Percentiles rank a stretch among this genome's conserved stretches.
Evolutionary conservation across 2,113 vertebrate genomes (phyloP).

Genomic region (Brachirus orientalis): DNA sequence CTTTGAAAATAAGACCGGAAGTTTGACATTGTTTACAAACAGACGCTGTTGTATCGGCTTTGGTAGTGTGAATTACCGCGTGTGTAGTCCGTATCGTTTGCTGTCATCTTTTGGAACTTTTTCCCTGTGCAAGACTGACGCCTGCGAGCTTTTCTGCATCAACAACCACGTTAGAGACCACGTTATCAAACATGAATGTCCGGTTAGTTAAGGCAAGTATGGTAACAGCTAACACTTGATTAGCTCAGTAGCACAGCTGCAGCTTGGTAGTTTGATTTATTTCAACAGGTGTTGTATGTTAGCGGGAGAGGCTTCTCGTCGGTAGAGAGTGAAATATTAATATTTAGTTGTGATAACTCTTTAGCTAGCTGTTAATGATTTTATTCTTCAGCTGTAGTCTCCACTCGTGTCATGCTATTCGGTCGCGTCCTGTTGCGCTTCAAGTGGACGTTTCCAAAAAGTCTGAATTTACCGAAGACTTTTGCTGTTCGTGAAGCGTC

Average conservation of each 20-base stretch:
- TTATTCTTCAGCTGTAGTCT: conserved; percentile 6
- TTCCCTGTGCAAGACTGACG: background rate
- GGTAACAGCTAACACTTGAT: conserved; percentile 16
- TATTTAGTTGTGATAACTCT: background rate
- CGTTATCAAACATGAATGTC: background rate
- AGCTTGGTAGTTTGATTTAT: conserved; percentile 26
- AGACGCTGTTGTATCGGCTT: conserved; percentile 15
- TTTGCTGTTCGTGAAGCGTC: background rate
- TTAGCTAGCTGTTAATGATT: background rate
- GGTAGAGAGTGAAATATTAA: no score
- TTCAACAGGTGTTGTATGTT: conserved; percentile 51
- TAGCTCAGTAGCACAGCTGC: conserved; percentile 7
- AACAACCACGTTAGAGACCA: background rate
- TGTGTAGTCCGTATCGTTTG: background rate
- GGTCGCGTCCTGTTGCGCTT: conserved; percentile 27
- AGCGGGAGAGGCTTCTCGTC: background rate
- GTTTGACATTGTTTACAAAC: conserved; percentile 55
- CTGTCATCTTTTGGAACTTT: background rate
- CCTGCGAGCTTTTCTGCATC: rapidly evolving
- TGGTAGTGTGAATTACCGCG: background rate
- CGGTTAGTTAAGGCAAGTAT: background rate
- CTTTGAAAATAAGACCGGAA: conserved; percentile 52
- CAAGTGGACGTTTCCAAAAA: conserved; percentile 6
- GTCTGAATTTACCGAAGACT: background rate
- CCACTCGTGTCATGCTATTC: conserved; percentile 52